These are phyloP conservation scores for Lasioglossum morio DNA, from an alignment of 2,888 invertebrate species.

Conservation along the genomic window DNA sequence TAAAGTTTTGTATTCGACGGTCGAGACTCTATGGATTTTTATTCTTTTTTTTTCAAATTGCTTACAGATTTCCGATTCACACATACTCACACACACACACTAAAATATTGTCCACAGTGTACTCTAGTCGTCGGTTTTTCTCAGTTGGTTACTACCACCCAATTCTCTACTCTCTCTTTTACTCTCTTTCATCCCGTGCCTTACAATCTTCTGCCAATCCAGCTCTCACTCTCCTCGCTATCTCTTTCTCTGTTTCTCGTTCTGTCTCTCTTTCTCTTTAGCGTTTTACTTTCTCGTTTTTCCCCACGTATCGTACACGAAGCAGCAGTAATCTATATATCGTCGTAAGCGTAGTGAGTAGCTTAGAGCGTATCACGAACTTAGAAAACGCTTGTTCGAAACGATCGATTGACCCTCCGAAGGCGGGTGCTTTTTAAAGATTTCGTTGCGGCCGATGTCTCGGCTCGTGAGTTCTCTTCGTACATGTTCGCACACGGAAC, in stretches of 20 bases:
- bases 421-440: constrained; percentile 3
- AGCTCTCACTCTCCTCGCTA: background rate
- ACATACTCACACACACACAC: background rate
- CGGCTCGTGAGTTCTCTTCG: background rate
- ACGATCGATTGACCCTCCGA: constrained; percentile 21
- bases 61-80: background rate
- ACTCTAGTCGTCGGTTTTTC: background rate
- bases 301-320: constrained; percentile 63
- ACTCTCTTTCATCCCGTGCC: background rate
- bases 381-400: constrained; percentile 61
- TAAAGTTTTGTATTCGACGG: background rate
- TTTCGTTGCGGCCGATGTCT: background rate
- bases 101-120: background rate
- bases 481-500: background rate
- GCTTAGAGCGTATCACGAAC: constrained; percentile 63
- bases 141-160: constrained; percentile 1
- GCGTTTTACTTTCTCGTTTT: constrained; percentile 42
- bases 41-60: background rate
- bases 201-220: constrained; percentile 9
- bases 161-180: background rate
- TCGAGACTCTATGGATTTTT: background rate
- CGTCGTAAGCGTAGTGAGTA: constrained; percentile 72
- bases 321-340: constrained; percentile 54
- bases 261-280: constrained; percentile 28
- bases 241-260: constrained; percentile 12